These are phyloP conservation scores for Orcinus orca DNA, from an alignment of 2,113 vertebrate species.

Conservation along the genomic window DNA sequence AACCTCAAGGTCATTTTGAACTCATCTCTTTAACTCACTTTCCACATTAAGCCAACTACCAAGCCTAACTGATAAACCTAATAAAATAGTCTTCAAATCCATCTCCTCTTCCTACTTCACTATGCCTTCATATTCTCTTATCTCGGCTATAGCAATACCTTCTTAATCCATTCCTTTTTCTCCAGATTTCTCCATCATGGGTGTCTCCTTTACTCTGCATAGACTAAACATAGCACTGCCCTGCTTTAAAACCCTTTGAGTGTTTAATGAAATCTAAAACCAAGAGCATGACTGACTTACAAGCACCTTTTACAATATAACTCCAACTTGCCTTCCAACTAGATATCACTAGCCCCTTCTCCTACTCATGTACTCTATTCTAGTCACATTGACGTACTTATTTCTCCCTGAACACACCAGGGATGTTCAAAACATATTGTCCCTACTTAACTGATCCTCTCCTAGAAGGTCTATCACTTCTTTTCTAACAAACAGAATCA, in stretches of 20 bases:
- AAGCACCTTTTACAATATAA: not conserved
- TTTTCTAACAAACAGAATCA: not conserved
- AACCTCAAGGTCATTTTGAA: not conserved
- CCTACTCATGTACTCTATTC: not conserved
- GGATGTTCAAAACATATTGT: not conserved
- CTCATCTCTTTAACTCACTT: not conserved
- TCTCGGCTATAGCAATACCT: not conserved
- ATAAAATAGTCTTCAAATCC: not conserved
- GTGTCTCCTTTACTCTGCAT: not conserved
- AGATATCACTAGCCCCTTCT: not conserved
- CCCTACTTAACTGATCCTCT: not conserved
- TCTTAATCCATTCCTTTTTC: not conserved
- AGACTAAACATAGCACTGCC: not conserved
- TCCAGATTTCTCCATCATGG: not conserved
- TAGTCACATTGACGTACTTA: not conserved
- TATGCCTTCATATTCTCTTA: not conserved
- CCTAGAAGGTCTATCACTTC: not conserved
- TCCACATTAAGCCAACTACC: not conserved
- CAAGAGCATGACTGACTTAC: not conserved
- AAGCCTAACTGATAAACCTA: not conserved
- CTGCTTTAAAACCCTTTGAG: not conserved
- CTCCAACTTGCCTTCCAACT: not conserved
- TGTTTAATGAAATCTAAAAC: not conserved
- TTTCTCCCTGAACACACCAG: not conserved
- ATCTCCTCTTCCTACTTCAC: not conserved